phyloP scores from a whole-genome alignment of 1,140 invertebrate genomes.

The Drosophila jambulina region DNA sequence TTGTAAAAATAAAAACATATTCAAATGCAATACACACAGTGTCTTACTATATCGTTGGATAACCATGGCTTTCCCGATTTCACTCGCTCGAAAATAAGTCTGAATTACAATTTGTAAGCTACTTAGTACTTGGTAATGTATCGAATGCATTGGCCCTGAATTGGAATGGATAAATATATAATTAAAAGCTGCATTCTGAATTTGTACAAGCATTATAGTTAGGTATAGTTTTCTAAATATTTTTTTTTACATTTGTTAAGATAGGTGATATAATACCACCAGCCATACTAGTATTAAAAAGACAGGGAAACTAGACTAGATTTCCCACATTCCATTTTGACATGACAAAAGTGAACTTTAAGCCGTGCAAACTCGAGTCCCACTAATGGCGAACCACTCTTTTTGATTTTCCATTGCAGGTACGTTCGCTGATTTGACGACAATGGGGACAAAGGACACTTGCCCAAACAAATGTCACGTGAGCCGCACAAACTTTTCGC shows the following conservation, averaged over 20 bases:
- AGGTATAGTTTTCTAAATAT: too few species aligned
- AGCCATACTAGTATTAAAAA: too few species aligned
- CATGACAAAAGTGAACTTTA: not conserved
- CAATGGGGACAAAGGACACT: conserved; percentile 45
- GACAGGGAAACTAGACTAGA: too few species aligned
- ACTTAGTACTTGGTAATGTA: not conserved
- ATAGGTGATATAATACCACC: too few species aligned
- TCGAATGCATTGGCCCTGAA: not conserved
- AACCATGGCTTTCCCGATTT: too few species aligned
- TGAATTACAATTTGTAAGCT: not conserved
- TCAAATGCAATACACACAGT: too few species aligned
- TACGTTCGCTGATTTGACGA: conserved; percentile 65
- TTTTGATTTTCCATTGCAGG: conserved; percentile 58
- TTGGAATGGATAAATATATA: not conserved
- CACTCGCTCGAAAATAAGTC: not conserved
- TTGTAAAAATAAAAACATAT: not conserved
- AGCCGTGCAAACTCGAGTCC: not conserved
- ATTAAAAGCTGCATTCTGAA: not conserved
- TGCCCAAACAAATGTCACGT: conserved; percentile 78
- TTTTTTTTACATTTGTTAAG: too few species aligned
- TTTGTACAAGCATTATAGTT: too few species aligned
- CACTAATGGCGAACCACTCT: conserved; percentile 3
- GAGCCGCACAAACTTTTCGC: conserved; percentile 52
- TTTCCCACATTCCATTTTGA: too few species aligned
- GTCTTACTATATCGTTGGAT: too few species aligned